Evolutionary conservation across 2,888 invertebrate genomes (phyloP).

Genomic region (Bruchidius siliquastri): DNA sequence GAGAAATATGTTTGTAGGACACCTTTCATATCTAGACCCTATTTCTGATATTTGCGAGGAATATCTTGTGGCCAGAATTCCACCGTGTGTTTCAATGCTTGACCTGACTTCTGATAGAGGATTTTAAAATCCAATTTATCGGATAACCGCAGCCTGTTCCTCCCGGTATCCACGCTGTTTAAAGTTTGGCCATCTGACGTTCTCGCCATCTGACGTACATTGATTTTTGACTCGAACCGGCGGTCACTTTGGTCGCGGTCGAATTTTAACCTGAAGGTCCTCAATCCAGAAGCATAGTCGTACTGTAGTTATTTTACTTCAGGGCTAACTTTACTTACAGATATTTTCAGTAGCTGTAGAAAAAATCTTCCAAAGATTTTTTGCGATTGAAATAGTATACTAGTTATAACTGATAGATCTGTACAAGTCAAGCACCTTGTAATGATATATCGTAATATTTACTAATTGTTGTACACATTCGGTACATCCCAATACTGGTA

Average conservation of each 20-base stretch:
- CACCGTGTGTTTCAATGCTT: background rate
- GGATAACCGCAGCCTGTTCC: background rate
- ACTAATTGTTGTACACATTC: no score
- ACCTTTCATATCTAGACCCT: background rate
- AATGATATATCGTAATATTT: no score
- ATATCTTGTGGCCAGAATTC: background rate
- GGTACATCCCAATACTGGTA: no score
- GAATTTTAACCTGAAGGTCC: background rate
- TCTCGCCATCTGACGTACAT: background rate
- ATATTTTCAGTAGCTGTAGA: no score
- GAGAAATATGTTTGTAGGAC: no score
- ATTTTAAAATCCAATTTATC: background rate
- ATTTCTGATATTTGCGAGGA: background rate
- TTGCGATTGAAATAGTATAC: no score
- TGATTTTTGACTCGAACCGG: background rate
- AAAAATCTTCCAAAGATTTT: no score
- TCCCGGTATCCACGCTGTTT: constrained; percentile 2
- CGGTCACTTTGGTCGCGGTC: background rate
- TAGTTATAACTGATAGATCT: no score
- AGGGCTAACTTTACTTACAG: background rate
- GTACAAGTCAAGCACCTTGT: no score
- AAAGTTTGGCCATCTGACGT: constrained; percentile 5
- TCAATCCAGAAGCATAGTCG: background rate
- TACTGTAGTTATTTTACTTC: background rate
- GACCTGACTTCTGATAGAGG: background rate